These are phyloP conservation scores for Cryptotis parvus DNA, from an alignment of 2,113 vertebrate genomes.

Conservation along the genomic window DNA sequence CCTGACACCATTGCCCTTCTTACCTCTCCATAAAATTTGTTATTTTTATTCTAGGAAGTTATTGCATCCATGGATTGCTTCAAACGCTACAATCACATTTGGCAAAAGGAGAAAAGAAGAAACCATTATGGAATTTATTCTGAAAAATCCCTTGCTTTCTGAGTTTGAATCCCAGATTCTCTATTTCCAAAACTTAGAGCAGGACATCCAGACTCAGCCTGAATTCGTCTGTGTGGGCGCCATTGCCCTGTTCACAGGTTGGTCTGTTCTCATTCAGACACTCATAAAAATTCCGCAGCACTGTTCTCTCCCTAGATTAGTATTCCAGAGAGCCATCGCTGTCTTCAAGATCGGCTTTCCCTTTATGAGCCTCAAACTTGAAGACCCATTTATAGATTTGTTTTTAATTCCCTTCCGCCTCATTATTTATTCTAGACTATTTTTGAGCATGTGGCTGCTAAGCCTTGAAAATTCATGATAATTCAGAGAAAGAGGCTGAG, in stretches of 20 bases:
- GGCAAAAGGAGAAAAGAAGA: slow-evolving; percentile 94
- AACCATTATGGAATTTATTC: slow-evolving; percentile 88
- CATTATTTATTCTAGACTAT: slow-evolving; percentile 58
- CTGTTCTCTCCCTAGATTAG: not conserved
- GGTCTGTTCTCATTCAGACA: slow-evolving; percentile 28
- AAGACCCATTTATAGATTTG: slow-evolving; percentile 36
- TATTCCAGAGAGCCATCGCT: slow-evolving; percentile 19
- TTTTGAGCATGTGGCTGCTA: slow-evolving; percentile 39
- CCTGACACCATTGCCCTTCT: not conserved
- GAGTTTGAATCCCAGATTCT: slow-evolving; percentile 96
- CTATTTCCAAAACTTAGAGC: slow-evolving; percentile 91
- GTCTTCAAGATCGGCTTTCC: slow-evolving; percentile 20
- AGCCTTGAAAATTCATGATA: slow-evolving; percentile 51
- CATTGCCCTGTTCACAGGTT: slow-evolving; percentile 95
- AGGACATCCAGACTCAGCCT: slow-evolving; percentile 93
- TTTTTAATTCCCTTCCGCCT: slow-evolving; percentile 43
- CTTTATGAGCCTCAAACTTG: slow-evolving; percentile 43
- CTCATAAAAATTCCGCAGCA: not conserved
- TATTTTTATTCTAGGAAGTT: slow-evolving; percentile 90
- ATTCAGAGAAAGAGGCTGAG: slow-evolving; percentile 26
- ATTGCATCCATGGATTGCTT: slow-evolving; percentile 90
- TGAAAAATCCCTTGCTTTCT: slow-evolving; percentile 90
- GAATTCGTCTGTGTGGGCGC: slow-evolving; percentile 93
- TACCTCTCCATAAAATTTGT: not conserved
- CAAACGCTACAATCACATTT: slow-evolving; percentile 93